Percentiles rank a stretch among this genome's conserved stretches.
Conservation (phyloP, 2,888 invertebrate species). For the Agrotis clavis region DNA sequence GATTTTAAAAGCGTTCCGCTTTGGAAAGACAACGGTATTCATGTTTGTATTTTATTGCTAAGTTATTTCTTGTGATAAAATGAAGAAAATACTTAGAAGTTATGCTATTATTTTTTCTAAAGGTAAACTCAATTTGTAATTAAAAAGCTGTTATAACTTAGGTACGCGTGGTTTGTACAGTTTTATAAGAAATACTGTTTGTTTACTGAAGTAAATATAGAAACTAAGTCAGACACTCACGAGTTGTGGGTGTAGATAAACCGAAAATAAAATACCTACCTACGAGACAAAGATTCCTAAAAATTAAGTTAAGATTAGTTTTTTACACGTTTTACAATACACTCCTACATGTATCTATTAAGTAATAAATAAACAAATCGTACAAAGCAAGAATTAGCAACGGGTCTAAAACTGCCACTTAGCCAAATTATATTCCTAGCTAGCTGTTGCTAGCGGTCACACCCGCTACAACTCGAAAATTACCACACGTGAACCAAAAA, state of each 20-base stretch:
- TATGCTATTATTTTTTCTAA: slow-evolving; percentile 19
- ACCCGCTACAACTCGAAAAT: no score
- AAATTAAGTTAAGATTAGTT: no score
- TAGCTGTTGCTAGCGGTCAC: no score
- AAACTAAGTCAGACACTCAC: neutral
- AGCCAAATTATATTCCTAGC: no score
- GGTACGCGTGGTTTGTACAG: neutral
- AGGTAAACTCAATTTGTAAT: slow-evolving; percentile 18
- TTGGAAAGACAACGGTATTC: slow-evolving; percentile 49
- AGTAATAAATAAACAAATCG: neutral
- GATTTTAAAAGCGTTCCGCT: slow-evolving; percentile 67
- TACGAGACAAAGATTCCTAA: no score
- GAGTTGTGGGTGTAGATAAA: neutral
- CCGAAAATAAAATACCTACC: neutral
- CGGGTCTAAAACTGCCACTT: no score
- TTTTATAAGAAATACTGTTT: slow-evolving; percentile 5
- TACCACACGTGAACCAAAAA: no score
- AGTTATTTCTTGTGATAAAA: slow-evolving; percentile 30
- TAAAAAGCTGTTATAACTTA: slow-evolving; percentile 27
- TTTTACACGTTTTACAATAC: no score
- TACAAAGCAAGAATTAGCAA: no score
- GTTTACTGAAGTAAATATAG: neutral
- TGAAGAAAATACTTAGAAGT: slow-evolving; percentile 18
- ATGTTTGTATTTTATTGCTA: slow-evolving; percentile 16
- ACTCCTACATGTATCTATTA: neutral